Percentiles rank a stretch among this genome's conserved stretches.
phyloP scores from a whole-genome alignment of 2,797 vertebrate genomes.

The Acanthurus tractus region DNA sequence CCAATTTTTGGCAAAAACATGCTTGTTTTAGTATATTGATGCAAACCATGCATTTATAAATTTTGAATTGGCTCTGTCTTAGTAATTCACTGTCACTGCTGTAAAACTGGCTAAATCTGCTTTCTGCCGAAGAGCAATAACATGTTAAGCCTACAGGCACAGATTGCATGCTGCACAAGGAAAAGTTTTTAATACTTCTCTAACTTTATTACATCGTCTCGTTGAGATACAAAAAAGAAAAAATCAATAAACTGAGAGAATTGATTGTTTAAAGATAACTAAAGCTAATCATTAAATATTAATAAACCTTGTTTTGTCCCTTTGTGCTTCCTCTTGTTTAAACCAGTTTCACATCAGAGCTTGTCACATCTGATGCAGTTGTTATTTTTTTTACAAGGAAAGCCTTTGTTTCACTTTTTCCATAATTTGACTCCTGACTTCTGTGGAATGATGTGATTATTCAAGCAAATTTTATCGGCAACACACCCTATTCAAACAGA shows the following conservation, averaged over 20 bases:
- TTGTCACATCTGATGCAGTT: background rate
- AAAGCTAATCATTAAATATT: too few relatives aligned
- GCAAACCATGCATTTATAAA: background rate
- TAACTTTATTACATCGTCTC: too few relatives aligned
- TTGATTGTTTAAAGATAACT: too few relatives aligned
- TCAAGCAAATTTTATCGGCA: background rate
- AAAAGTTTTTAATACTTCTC: too few relatives aligned
- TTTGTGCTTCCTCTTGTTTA: background rate
- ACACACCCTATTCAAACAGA: background rate
- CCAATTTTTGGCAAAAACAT: background rate
- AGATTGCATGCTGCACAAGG: background rate
- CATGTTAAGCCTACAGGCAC: background rate
- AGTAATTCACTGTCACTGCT: background rate
- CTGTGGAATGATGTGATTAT: slow-evolving; percentile 5
- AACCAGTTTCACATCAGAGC: background rate
- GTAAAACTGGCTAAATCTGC: background rate
- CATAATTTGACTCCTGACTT: slow-evolving; percentile 10
- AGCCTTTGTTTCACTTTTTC: background rate
- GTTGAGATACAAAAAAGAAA: too few relatives aligned
- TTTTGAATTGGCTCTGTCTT: too few relatives aligned
- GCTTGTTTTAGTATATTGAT: background rate
- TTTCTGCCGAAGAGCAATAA: background rate
- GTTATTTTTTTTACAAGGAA: slow-evolving; percentile 4
- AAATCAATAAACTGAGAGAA: too few relatives aligned
- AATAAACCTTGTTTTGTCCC: too few relatives aligned